Evolutionary conservation across 2,888 invertebrate genomes (phyloP).

Genomic region (Atrina japonica): DNA sequence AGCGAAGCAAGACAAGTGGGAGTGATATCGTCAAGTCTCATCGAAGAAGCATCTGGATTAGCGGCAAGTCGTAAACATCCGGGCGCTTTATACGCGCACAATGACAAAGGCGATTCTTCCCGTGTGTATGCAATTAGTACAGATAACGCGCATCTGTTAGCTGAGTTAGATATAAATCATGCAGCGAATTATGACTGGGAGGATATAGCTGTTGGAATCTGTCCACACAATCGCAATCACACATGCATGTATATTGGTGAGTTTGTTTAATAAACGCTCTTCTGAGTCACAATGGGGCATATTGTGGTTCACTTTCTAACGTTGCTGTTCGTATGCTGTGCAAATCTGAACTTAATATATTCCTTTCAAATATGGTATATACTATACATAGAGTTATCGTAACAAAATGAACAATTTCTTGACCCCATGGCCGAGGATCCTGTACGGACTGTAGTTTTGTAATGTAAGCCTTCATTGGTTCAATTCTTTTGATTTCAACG

Average conservation of each 20-base stretch:
- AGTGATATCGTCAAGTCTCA: no score
- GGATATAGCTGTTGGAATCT: constrained; percentile 27
- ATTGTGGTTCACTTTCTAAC: not conserved
- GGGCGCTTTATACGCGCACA: constrained; percentile 48
- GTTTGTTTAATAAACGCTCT: no score
- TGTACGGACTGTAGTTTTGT: no score
- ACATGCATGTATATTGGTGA: constrained; percentile 30
- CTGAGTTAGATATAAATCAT: constrained; percentile 9
- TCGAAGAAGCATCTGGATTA: constrained; percentile 44
- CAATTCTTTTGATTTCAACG: no score
- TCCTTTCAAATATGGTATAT: no score
- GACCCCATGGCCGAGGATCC: no score
- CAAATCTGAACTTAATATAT: no score
- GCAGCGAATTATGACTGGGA: constrained; percentile 32
- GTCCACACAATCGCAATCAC: not conserved
- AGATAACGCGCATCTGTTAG: constrained; percentile 28
- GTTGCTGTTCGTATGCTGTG: no score
- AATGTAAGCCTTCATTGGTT: no score
- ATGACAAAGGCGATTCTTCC: constrained; percentile 46
- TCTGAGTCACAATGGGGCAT: not conserved
- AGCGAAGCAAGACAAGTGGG: no score
- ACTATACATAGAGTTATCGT: no score
- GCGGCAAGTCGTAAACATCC: constrained; percentile 41
- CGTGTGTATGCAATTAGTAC: constrained; percentile 46
- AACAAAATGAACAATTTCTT: no score